A percentile compares a stretch with the other conserved stretches of the same genome.
These are phyloP conservation scores for Aphodius granarius DNA, from an alignment of 2,888 invertebrate genomes.

Conservation along the genomic window DNA sequence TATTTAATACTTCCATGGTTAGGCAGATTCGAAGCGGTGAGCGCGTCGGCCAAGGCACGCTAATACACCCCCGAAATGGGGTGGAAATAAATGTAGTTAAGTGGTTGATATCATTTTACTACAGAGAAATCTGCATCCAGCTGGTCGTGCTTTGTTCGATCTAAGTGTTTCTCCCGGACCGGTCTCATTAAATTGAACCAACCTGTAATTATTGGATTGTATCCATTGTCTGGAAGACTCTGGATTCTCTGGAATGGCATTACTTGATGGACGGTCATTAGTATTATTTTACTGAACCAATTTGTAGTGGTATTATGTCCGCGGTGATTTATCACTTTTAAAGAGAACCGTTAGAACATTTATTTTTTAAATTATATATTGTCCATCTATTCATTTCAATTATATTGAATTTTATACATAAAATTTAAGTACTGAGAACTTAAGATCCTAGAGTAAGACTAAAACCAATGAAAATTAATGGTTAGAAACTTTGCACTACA, in stretches of 20 bases:
- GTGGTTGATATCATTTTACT: slow-evolving; percentile 53
- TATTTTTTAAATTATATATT: too few relatives aligned
- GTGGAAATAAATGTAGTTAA: slow-evolving; percentile 50
- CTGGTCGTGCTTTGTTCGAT: slow-evolving; percentile 44
- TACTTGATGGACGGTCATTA: neutral
- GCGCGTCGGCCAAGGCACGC: too few relatives aligned
- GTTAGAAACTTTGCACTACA: neutral
- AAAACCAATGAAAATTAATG: neutral
- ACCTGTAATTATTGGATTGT: neutral
- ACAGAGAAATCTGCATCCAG: slow-evolving; percentile 46
- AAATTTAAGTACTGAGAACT: too few relatives aligned
- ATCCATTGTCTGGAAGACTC: neutral
- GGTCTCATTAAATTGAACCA: neutral
- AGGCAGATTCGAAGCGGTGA: slow-evolving; percentile 42
- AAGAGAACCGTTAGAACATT: neutral
- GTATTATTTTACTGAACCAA: neutral
- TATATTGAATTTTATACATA: too few relatives aligned
- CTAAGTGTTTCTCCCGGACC: slow-evolving; percentile 40
- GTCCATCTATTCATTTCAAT: too few relatives aligned
- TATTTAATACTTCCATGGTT: slow-evolving; percentile 52
- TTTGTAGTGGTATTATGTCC: neutral
- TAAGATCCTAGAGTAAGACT: too few relatives aligned
- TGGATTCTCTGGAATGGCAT: neutral
- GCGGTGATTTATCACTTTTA: neutral
- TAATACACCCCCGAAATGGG: slow-evolving; percentile 35